These are phyloP conservation scores for Drosophila mulleri DNA, from an alignment of 2,888 invertebrate genomes.

Conservation along the genomic window DNA sequence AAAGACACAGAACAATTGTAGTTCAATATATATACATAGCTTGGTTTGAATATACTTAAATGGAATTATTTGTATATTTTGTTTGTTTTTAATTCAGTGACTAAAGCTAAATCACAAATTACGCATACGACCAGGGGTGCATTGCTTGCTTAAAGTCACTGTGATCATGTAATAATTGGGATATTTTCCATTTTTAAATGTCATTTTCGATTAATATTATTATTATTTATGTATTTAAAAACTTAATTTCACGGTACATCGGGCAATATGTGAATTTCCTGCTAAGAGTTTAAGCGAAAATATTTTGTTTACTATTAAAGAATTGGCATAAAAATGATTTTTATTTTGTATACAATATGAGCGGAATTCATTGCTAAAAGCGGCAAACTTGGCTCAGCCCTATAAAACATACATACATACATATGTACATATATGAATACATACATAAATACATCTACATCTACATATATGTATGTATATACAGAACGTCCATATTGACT, in stretches of 20 bases:
- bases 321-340: slow-evolving; percentile 33
- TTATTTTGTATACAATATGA: slow-evolving; percentile 19
- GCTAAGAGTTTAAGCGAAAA: slow-evolving; percentile 23
- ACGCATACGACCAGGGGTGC: slow-evolving; percentile 16
- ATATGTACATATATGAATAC: background rate
- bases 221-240: background rate
- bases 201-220: background rate
- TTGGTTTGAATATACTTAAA: background rate
- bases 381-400: slow-evolving; percentile 38
- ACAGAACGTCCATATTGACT: slow-evolving; percentile 8
- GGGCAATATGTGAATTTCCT: slow-evolving; percentile 4
- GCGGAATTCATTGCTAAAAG: slow-evolving; percentile 9
- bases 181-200: background rate
- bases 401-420: background rate
- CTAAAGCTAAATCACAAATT: slow-evolving; percentile 7
- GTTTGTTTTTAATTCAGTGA: background rate
- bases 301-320: slow-evolving; percentile 51
- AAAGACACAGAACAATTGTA: background rate
- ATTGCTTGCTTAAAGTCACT: slow-evolving; percentile 22
- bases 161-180: slow-evolving; percentile 1
- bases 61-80: background rate
- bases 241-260: slow-evolving; percentile 17
- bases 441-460: background rate
- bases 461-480: no score
- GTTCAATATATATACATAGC: background rate